Evolutionary conservation across 1,140 invertebrate genomes (phyloP).

Genomic region (Antheraea mylitta): DNA sequence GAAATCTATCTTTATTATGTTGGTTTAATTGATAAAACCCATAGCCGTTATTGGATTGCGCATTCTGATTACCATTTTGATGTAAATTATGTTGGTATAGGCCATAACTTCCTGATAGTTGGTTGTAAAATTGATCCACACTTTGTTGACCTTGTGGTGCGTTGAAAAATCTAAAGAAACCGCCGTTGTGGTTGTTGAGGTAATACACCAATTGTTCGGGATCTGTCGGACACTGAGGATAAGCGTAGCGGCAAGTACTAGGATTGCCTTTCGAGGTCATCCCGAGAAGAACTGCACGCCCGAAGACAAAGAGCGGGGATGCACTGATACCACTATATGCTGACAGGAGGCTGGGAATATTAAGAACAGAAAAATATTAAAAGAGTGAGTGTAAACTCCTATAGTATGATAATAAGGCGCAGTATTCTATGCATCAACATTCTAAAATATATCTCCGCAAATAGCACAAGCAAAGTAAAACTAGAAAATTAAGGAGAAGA

Average conservation of each 20-base stretch:
- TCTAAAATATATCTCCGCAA: no score
- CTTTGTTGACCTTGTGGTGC: slow-evolving; percentile 48
- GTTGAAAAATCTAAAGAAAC: slow-evolving; percentile 89
- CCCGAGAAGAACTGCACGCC: slow-evolving; percentile 85
- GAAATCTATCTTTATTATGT: not conserved
- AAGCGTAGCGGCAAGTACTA: slow-evolving; percentile 82
- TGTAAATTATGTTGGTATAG: slow-evolving; percentile 20
- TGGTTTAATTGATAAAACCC: not conserved
- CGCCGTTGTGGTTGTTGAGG: slow-evolving; percentile 91
- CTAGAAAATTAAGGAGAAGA: no score
- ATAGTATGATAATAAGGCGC: no score
- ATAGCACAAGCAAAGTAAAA: no score
- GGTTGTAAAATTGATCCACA: slow-evolving; percentile 43
- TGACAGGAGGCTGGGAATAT: slow-evolving; percentile 56
- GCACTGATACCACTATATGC: slow-evolving; percentile 69
- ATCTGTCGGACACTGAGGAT: slow-evolving; percentile 86
- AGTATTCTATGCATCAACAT: no score
- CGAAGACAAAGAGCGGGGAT: slow-evolving; percentile 85
- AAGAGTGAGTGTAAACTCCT: no score
- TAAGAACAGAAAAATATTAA: not conserved
- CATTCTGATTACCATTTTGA: slow-evolving; percentile 33
- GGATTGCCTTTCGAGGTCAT: slow-evolving; percentile 82
- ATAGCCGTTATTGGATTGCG: slow-evolving; percentile 20
- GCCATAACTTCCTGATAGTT: slow-evolving; percentile 44
- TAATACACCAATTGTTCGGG: slow-evolving; percentile 86